Evolutionary conservation across 2,113 vertebrate species (phyloP).

Genomic region (Bambusicola thoracicus): DNA sequence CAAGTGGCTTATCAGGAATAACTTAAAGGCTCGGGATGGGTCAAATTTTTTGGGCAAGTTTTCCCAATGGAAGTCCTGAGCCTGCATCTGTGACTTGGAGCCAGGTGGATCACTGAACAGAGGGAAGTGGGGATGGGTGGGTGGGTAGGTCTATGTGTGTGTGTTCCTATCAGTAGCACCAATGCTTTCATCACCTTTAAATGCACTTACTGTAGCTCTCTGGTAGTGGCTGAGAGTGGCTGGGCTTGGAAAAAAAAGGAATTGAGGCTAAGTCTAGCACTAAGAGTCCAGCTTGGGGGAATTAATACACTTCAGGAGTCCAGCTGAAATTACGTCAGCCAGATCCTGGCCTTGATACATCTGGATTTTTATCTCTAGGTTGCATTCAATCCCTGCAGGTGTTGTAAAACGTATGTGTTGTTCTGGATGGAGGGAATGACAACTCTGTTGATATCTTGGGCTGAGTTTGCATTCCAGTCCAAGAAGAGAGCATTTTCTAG

Average conservation of each 20-base stretch:
- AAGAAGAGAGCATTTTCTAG: background rate
- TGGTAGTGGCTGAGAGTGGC: conserved; percentile 29
- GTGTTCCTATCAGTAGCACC: conserved; percentile 72
- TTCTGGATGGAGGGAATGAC: background rate
- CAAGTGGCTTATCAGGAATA: conserved; percentile 69
- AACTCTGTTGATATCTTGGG: background rate
- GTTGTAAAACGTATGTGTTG: background rate
- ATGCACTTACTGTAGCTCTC: conserved; percentile 72
- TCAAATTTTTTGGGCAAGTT: conserved; percentile 28
- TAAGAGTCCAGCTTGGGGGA: background rate
- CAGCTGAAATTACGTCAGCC: background rate
- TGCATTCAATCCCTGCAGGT: background rate
- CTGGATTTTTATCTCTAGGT: background rate
- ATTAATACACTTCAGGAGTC: background rate
- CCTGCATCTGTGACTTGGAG: conserved; percentile 31
- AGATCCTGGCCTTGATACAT: background rate
- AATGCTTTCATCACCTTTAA: conserved; percentile 72
- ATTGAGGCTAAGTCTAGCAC: background rate
- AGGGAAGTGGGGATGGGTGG: conserved; percentile 51
- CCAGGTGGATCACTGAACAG: conserved; percentile 45
- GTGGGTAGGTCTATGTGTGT: conserved; percentile 61
- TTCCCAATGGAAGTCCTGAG: conserved; percentile 47
- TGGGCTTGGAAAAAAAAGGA: conserved; percentile 32
- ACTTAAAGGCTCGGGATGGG: conserved; percentile 31
- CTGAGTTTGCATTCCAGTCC: background rate